These are phyloP conservation scores for Balaeniceps rex DNA, from an alignment of 2,113 vertebrate species.

Conservation along the genomic window DNA sequence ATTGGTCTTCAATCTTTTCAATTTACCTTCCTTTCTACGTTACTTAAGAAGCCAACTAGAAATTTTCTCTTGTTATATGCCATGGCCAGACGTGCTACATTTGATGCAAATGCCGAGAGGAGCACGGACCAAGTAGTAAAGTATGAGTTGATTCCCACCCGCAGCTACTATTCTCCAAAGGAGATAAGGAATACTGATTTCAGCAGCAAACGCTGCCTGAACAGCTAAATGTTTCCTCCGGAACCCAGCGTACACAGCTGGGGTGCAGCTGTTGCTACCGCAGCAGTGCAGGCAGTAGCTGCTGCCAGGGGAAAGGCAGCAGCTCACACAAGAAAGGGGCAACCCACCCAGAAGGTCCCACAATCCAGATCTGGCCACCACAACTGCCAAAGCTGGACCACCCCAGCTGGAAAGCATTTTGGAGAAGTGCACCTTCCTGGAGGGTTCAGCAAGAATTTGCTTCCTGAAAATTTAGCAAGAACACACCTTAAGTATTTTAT, in stretches of 20 bases:
- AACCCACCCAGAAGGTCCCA: not conserved
- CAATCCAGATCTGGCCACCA: not conserved
- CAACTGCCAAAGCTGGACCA: not conserved
- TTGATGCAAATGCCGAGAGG: not conserved
- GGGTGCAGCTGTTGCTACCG: not conserved
- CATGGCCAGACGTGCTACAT: not conserved
- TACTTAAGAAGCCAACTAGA: not conserved
- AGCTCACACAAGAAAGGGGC: not conserved
- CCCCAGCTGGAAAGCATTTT: not conserved
- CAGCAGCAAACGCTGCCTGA: not conserved
- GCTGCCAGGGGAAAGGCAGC: not conserved
- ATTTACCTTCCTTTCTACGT: not conserved
- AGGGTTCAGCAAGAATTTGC: not conserved
- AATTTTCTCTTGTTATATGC: not conserved
- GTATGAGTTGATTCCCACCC: not conserved
- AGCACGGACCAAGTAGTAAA: not conserved
- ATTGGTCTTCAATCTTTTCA: not conserved
- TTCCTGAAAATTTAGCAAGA: slow-evolving; percentile 7
- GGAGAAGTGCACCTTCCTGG: not conserved
- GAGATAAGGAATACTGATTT: not conserved
- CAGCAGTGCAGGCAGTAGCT: not conserved
- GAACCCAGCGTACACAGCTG: not conserved
- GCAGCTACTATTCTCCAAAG: not conserved
- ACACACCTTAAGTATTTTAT: not conserved
- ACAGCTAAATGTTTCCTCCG: not conserved